Conservation (phyloP, 2,797 vertebrate species). For the Clarias fuscus region DNA sequence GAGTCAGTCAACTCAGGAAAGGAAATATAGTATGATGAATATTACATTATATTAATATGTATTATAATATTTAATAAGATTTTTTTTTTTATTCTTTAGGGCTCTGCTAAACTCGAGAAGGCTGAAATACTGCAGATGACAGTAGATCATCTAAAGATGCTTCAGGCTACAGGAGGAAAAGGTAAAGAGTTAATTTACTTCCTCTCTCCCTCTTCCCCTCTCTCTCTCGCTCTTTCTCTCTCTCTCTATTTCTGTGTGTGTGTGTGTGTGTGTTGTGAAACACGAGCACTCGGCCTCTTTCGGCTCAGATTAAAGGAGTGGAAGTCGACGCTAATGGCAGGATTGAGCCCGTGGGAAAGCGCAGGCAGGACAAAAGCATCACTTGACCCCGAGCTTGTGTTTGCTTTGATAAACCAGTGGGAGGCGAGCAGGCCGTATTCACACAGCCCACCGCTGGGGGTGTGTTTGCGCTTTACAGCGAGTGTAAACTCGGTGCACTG, state of each 20-base stretch:
- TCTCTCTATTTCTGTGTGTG: conserved; percentile 34
- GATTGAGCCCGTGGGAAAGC: conserved; percentile 92
- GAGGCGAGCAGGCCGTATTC: conserved; percentile 80
- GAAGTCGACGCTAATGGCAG: conserved; percentile 87
- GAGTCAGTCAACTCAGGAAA: too few relatives aligned
- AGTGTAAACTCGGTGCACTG: conserved; percentile 72
- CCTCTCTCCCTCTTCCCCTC: conserved; percentile 18
- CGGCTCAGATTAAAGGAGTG: conserved; percentile 81
- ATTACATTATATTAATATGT: too few relatives aligned
- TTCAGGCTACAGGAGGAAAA: conserved; percentile 90
- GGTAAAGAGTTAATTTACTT: conserved; percentile 71
- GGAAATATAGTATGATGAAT: too few relatives aligned
- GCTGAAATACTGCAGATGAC: conserved; percentile 97
- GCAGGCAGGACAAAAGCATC: conserved; percentile 84
- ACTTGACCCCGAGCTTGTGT: conserved; percentile 91
- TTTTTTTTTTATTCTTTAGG: conserved; percentile 65
- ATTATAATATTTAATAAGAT: too few relatives aligned
- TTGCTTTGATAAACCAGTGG: conserved; percentile 90
- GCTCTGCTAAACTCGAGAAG: conserved; percentile 95
- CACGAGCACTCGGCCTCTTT: conserved; percentile 61
- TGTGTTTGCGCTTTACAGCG: conserved; percentile 83
- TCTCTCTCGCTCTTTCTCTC: conserved; percentile 29
- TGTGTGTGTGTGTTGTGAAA: conserved; percentile 57
- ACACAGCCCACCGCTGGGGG: conserved; percentile 71
- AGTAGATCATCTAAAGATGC: conserved; percentile 95